Evolutionary conservation across 1,140 invertebrate genomes (phyloP), one percentile per base, ranked within the genome.

Genomic region (Lineus longissimus): DNA sequence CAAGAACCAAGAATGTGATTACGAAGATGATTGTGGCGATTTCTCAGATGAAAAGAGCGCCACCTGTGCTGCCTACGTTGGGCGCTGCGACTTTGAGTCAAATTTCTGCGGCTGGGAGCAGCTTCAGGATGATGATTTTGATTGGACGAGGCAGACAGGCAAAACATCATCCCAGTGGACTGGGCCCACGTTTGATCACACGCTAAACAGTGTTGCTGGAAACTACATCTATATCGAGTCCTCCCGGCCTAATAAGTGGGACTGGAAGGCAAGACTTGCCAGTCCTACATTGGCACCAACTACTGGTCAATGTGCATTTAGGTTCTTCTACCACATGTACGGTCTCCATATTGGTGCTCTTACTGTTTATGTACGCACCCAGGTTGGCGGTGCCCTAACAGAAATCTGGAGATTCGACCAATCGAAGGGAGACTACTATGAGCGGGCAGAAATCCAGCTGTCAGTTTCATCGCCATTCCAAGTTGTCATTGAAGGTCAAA

Each of bases 321-420:
- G 70, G 22, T 66, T 80, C 25, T 77, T 67, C 61, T 79, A 78
- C 57, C 76, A 73, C 63, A 82, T 81, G 76, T 78, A 73, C 65
- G 80, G 78, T 22, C 59, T 67, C 19, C 64, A 73, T 62, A 67
- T 73, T 0, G 74, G 76, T 56, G 47, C 51, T 15, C 61, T 78
- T 15, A 75, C 66, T 59, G 68, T 80, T 0, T 74, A 73, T 59
- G 67, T 67, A 54, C 67, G 76, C 62, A 59, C 67, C 1, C 69
- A 74, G 55, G 73, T 70, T 40, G 62, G 67, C 36, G 75, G 73
- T 19, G 62, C 69, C 2, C 70, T 70, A n/a, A 76, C 71, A 22
- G 57, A 67, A 58, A 40, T 63, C 2, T 51, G 73, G 25, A 67
- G 64, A 45, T 59, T 63, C 27, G 55, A 40, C 47, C 22, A 67